Evolutionary conservation across 2,888 invertebrate genomes (phyloP).

Genomic region (Morpho achilles): DNA sequence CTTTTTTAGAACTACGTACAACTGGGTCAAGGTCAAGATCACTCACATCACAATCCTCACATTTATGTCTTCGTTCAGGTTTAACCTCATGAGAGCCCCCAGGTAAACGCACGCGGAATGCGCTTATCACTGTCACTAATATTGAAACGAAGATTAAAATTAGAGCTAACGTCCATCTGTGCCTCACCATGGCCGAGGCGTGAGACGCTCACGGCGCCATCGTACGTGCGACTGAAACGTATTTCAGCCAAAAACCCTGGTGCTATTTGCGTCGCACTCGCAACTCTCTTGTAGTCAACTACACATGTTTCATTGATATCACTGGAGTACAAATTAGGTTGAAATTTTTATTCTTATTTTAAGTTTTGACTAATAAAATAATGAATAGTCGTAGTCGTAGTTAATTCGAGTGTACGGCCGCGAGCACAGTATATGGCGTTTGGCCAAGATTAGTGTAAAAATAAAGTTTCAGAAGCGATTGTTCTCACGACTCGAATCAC

Average conservation of each 20-base stretch:
- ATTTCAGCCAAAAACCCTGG: conserved; percentile 45
- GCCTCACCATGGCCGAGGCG: conserved; percentile 70
- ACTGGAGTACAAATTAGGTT: conserved; percentile 39
- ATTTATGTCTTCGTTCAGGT: conserved; percentile 51
- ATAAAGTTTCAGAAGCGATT: conserved; percentile 71
- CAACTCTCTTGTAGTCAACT: conserved; percentile 48
- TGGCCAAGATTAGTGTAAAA: conserved; percentile 70
- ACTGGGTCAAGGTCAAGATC: conserved; percentile 50
- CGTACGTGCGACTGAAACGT: conserved; percentile 58
- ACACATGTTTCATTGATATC: conserved; percentile 55
- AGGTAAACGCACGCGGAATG: conserved; percentile 73
- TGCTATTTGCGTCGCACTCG: conserved; percentile 55
- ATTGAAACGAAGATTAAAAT: conserved; percentile 68
- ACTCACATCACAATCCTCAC: conserved; percentile 66
- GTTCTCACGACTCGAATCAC: conserved; percentile 49
- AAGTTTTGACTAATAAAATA: conserved; percentile 52
- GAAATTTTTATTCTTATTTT: conserved; percentile 39
- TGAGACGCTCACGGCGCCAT: conserved; percentile 70
- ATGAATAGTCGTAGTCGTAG: conserved; percentile 67
- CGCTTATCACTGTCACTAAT: conserved; percentile 74
- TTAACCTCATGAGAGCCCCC: conserved; percentile 48
- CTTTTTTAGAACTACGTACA: conserved; percentile 55
- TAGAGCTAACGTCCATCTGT: conserved; percentile 68
- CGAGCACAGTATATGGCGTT: conserved; percentile 76
- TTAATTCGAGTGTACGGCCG: conserved; percentile 82